A percentile compares a stretch with the other conserved stretches of the same genome.
Evolutionary conservation across 1,140 invertebrate species (phyloP).

Genomic region (Zaprionus capensis): DNA sequence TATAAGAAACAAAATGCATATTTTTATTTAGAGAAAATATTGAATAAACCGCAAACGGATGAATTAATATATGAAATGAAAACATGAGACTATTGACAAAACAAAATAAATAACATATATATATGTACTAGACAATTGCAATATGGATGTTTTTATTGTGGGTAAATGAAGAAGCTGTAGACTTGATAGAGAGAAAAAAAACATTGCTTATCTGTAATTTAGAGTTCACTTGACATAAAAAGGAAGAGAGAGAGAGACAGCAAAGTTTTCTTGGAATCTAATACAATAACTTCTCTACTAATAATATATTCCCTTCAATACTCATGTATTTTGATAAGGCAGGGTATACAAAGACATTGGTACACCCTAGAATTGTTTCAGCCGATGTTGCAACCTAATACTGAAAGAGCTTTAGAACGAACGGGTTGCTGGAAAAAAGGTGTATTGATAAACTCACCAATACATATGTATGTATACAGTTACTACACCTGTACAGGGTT

Average conservation of each 20-base stretch:
- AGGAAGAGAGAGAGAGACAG: too few species aligned
- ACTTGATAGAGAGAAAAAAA: background rate
- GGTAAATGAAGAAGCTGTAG: background rate
- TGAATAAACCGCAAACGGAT: slow-evolving; percentile 51
- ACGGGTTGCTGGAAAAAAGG: background rate
- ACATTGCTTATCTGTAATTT: background rate
- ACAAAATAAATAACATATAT: slow-evolving; percentile 55
- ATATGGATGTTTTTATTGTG: background rate
- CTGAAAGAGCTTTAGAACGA: background rate
- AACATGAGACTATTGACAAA: slow-evolving; percentile 76
- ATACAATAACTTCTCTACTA: too few species aligned
- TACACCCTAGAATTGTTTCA: background rate
- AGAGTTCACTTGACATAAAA: too few species aligned
- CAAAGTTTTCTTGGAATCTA: too few species aligned
- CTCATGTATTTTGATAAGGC: too few species aligned
- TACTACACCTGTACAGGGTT: slow-evolving; percentile 1
- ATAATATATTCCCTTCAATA: too few species aligned
- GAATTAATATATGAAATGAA: slow-evolving; percentile 71
- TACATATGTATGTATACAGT: background rate
- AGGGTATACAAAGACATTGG: background rate
- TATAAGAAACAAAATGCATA: slow-evolving; percentile 55
- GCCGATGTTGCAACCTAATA: slow-evolving; percentile 6
- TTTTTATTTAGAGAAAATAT: slow-evolving; percentile 81
- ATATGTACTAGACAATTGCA: slow-evolving; percentile 63
- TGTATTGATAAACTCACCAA: background rate